Evolutionary conservation across 2,888 invertebrate species (phyloP), one percentile per base, ranked within the genome.

Genomic region (Apamea sordens): DNA sequence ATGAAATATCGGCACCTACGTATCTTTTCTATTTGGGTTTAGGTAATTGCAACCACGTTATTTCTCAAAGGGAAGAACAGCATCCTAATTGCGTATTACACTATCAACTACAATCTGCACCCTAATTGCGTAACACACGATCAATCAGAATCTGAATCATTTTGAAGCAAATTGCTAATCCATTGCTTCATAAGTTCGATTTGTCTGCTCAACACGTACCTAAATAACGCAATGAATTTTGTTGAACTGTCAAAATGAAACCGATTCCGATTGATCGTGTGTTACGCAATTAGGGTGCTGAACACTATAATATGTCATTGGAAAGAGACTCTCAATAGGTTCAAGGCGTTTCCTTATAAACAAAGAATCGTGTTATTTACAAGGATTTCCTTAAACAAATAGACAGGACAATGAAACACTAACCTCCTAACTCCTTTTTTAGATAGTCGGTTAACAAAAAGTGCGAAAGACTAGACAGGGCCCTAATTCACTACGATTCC

Each of bases 261-360:
- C n/a, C n/a, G n/a, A n/a, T n/a, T n/a, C n/a, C n/a, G n/a, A n/a
- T n/a, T n/a, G n/a, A n/a, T n/a, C n/a, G n/a, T n/a, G n/a, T n/a
- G n/a, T n/a, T n/a, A n/a, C n/a, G n/a, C n/a, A n/a, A n/a, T n/a
- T n/a, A n/a, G n/a, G n/a, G n/a, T n/a, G n/a, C n/a, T n/a, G n/a
- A n/a, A 50, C 36, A 59, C 18, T 47, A 18, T 61, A n/a, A 18
- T 18, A 50, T 28, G 21, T 11, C 28, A 53, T 41, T 69, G 53
- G 24, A 47, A 67, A 59, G 36, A 11, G 24, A 76, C 21, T 59
- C 50, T 70, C 77, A 79, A 77, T n/a, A 41, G 41, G 64, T 44
- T 70, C 77, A 79, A 77, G 47, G 47, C 10, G 8, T 77, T 86
- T 86, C 83, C 83, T 83, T 75, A 70, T 63, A 64, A 7, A 64